These are phyloP conservation scores for Epinephelus malabaricus DNA, from an alignment of 2,797 vertebrate genomes.

Conservation along the genomic window DNA sequence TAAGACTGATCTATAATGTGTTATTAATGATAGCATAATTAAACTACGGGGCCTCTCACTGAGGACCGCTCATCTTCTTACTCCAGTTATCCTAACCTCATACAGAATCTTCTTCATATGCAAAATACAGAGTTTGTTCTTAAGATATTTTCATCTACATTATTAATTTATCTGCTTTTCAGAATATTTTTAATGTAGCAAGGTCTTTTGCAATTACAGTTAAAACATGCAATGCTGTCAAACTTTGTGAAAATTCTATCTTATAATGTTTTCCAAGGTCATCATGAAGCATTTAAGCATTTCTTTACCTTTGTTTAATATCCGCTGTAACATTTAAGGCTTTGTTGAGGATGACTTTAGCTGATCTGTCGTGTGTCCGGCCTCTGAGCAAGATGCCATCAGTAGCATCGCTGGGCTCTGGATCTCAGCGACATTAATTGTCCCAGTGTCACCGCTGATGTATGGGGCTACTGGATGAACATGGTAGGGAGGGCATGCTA, in stretches of 20 bases:
- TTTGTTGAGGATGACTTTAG: constrained; percentile 33
- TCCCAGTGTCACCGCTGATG: constrained; percentile 83
- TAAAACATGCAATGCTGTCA: neutral
- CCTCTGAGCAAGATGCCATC: constrained; percentile 57
- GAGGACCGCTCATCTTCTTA: constrained; percentile 38
- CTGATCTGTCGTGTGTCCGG: constrained; percentile 50
- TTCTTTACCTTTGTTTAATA: constrained; percentile 4
- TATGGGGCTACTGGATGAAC: constrained; percentile 79
- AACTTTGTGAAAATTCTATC: neutral
- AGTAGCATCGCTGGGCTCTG: constrained; percentile 56
- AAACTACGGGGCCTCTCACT: constrained; percentile 36
- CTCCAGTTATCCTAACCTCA: constrained; percentile 40
- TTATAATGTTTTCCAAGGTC: neutral
- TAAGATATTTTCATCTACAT: constrained; percentile 24
- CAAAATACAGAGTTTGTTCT: constrained; percentile 13
- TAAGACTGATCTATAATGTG: constrained; percentile 67
- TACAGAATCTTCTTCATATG: constrained; percentile 33
- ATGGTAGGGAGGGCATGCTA: constrained; percentile 77
- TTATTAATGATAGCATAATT: constrained; percentile 72
- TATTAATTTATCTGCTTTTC: constrained; percentile 23
- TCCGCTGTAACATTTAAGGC: constrained; percentile 5
- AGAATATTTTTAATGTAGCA: constrained; percentile 8
- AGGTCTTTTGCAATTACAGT: neutral
- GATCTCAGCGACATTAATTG: constrained; percentile 79
- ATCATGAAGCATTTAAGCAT: constrained; percentile 1